These are phyloP conservation scores for Micromussa lordhowensis DNA, from an alignment of 92 coral and sea anemone genomes.

Conservation along the genomic window DNA sequence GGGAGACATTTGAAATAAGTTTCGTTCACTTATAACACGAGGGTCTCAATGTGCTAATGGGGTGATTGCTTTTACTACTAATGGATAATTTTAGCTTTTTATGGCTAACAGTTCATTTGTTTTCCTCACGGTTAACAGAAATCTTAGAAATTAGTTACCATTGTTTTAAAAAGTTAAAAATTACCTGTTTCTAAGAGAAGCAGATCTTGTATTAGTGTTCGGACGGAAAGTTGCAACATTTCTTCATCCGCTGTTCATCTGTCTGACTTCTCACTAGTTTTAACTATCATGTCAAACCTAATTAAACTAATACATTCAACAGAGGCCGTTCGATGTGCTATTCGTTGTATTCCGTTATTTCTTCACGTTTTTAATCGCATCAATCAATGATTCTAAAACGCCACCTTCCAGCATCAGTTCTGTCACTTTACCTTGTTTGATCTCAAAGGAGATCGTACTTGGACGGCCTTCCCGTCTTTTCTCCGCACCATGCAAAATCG, in stretches of 20 bases:
- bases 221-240: neutral
- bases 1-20: no score
- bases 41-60: no score
- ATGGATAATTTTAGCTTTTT: no score
- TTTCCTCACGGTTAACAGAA: no score
- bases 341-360: neutral
- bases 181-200: neutral
- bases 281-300: no score
- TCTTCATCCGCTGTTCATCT: neutral
- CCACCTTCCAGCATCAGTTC: slow-evolving; percentile 79
- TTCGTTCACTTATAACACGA: no score
- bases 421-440: slow-evolving; percentile 67
- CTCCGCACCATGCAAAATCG: slow-evolving; percentile 55
- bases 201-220: neutral
- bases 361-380: slow-evolving; percentile 43
- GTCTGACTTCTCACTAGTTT: neutral
- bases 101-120: no score
- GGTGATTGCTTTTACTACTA: no score
- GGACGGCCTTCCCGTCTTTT: slow-evolving; percentile 32
- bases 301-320: neutral
- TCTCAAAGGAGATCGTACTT: slow-evolving; percentile 72
- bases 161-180: no score
- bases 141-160: no score
- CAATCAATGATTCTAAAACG: slow-evolving; percentile 70
- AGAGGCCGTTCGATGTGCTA: slow-evolving; percentile 22